A percentile compares a stretch with the other conserved stretches of the same genome.
phyloP scores from a whole-genome alignment of 2,113 vertebrate genomes.

The Eupsittula cactorum region DNA sequence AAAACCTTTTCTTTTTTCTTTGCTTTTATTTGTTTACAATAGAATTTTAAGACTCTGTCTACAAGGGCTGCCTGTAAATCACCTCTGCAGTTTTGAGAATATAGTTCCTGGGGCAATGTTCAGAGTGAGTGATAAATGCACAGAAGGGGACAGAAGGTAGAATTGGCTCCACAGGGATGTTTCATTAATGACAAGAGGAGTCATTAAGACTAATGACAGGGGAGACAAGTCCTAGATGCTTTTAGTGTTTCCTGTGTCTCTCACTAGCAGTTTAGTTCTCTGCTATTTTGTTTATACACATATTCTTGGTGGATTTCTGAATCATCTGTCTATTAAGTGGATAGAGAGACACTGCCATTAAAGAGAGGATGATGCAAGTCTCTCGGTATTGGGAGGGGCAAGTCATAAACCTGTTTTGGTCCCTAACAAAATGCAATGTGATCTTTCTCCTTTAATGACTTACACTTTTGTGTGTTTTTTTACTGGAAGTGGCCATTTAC shows the following conservation, averaged over 20 bases:
- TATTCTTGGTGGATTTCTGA: neutral
- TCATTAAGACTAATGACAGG: neutral
- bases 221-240: neutral
- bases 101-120: neutral
- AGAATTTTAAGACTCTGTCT: neutral
- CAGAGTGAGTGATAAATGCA: neutral
- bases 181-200: neutral
- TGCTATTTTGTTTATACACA: neutral
- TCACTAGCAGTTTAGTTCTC: neutral
- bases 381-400: neutral
- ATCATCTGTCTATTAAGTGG: neutral
- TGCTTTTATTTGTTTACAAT: neutral
- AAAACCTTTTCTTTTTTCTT: neutral
- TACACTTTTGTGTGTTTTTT: neutral
- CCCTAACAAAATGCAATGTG: neutral
- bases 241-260: conserved; percentile 25
- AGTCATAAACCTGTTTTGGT: neutral
- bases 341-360: neutral
- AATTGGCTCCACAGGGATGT: neutral
- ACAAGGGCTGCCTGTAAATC: neutral
- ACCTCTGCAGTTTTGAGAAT: neutral
- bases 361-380: neutral
- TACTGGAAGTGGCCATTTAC: neutral
- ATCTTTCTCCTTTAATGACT: neutral
- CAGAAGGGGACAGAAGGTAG: neutral